These are phyloP conservation scores for Morpho achilles DNA, from an alignment of 2,888 invertebrate genomes.

Conservation along the genomic window DNA sequence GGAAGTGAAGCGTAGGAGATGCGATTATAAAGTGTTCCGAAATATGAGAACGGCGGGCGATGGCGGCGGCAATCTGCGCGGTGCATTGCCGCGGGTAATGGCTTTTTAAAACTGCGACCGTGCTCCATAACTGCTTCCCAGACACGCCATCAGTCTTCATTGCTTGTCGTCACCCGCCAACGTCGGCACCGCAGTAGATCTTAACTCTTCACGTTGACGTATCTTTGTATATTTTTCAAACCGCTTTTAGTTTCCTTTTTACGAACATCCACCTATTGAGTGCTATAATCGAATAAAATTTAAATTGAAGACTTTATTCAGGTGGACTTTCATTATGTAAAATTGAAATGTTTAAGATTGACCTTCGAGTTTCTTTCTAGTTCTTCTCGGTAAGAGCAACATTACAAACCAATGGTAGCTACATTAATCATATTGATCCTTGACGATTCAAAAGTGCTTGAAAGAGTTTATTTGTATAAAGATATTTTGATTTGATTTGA, in stretches of 20 bases:
- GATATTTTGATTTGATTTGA: no score
- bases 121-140: constrained; percentile 76
- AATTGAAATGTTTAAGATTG: no score
- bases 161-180: constrained; percentile 76
- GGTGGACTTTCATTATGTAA: no score
- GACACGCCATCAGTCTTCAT: constrained; percentile 79
- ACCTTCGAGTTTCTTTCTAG: no score
- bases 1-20: constrained; percentile 76
- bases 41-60: constrained; percentile 63
- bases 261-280: constrained; percentile 9
- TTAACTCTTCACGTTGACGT: constrained; percentile 57
- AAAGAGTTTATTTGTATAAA: no score
- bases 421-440: no score
- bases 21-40: constrained; percentile 78
- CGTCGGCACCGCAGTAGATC: constrained; percentile 59
- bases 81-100: constrained; percentile 75
- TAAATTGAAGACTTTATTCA: neutral
- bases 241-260: constrained; percentile 21
- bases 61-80: constrained; percentile 64
- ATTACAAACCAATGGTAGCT: no score
- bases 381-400: no score
- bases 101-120: constrained; percentile 80
- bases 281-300: constrained; percentile 11
- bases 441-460: no score
- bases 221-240: constrained; percentile 30